Base-by-base conservation (phyloP, 1,140 invertebrate species). In the Pseudomyrmex cubaensis region DNA sequence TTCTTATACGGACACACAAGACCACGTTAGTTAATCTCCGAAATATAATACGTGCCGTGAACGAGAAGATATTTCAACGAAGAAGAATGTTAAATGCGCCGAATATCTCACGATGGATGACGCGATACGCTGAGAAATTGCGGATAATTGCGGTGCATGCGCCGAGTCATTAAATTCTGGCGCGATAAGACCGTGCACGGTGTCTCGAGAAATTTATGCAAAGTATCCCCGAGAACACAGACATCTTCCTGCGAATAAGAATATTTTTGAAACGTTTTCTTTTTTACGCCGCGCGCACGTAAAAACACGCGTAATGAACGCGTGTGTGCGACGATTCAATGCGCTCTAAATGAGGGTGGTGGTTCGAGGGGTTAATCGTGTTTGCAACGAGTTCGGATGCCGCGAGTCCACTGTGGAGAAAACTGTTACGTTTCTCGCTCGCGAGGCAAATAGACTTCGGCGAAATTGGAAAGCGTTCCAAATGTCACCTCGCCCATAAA, bases 401-500 rank as follows among this genome's bases (percentile, higher is more conserved):
- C 44, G 54, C n/a, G 3, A 1, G 50, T 56, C 50, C 62, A 20
- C 50, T 35, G 35, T 35, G 1, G 35, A 35, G 20, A 77, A 77
- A 77, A 77, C 62, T 77, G 73, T 76, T 77, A 77, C 75, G 62
- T 77, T 50, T 77, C 62, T 67, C 25, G n/a, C 48, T 67, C 25
- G n/a, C 48, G 74, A 64, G 22, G 46, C 61, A 50, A 50, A 46
- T 44, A 25, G 48, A 54, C 56, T 75, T 61, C 70, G 44, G 73
- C 48, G 66, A 83, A 88, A 84, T 87, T 89, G 83, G 83, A 83
- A 84, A 85, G 84, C 80, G 86, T 83, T 83, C 84, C 57, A 83
- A 87, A 87, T 87, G 84, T 87, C 84, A 85, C 64, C 64, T 85
- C 74, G 66, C 57, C 84, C 84, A 74, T 77, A 85, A 87, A 87